Evolutionary conservation across 2,888 invertebrate genomes (phyloP).

Genomic region (Encarsia formosa): DNA sequence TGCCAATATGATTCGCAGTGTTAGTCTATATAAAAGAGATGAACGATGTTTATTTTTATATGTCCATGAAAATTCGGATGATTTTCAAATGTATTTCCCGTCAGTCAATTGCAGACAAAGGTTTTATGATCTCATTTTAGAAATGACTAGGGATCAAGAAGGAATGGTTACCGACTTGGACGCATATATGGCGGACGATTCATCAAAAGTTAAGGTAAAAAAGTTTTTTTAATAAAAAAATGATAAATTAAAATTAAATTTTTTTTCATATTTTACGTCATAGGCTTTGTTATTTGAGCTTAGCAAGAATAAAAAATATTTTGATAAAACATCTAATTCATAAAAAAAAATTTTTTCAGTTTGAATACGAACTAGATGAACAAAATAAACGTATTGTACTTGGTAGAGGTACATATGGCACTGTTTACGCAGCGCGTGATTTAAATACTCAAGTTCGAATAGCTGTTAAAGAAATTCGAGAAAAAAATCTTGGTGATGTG

Average conservation of each 20-base stretch:
- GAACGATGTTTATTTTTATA: constrained; percentile 94
- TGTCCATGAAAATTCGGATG: constrained; percentile 96
- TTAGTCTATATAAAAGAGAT: constrained; percentile 92
- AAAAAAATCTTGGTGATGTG: constrained; percentile 90
- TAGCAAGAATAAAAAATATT: no score
- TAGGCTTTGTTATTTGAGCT: no score
- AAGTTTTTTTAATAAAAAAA: neutral
- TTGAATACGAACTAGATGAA: constrained; percentile 94
- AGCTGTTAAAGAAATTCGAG: constrained; percentile 97
- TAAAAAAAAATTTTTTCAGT: constrained; percentile 56
- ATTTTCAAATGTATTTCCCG: constrained; percentile 97
- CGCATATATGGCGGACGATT: constrained; percentile 55
- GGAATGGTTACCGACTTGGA: constrained; percentile 72
- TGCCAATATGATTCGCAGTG: constrained; percentile 82
- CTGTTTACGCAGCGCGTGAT: constrained; percentile 91
- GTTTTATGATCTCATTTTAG: constrained; percentile 79
- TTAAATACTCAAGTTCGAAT: constrained; percentile 88
- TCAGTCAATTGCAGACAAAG: constrained; percentile 79
- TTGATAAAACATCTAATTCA: neutral
- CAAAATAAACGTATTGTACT: constrained; percentile 78
- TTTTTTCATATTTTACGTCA: no score
- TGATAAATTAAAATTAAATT: neutral
- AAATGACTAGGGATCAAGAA: constrained; percentile 85
- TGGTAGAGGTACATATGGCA: constrained; percentile 94
- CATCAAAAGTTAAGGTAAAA: constrained; percentile 24